A percentile compares a stretch with the other conserved stretches of the same genome.
phyloP scores from a whole-genome alignment of 2,113 vertebrate species.

The Meriones unguiculatus region DNA sequence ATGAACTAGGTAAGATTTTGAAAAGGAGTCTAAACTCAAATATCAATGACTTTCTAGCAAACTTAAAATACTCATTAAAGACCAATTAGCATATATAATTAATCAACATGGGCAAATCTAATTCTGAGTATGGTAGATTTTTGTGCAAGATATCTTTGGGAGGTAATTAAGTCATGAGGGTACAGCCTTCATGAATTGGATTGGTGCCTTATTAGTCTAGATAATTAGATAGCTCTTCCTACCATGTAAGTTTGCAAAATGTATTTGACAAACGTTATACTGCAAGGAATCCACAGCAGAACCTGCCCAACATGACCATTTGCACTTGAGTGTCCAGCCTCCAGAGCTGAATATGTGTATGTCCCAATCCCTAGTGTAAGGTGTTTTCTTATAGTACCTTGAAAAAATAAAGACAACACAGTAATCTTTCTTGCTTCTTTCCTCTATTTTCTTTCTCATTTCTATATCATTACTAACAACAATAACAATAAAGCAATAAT shows the following conservation, averaged over 20 bases:
- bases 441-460: too few species aligned
- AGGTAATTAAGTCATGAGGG: neutral
- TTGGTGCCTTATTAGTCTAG: neutral
- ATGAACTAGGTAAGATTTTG: neutral
- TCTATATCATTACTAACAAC: neutral
- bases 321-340: neutral
- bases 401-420: neutral
- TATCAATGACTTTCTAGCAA: neutral
- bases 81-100: neutral
- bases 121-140: neutral
- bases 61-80: neutral
- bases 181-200: neutral
- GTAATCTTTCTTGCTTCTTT: neutral
- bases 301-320: neutral
- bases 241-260: neutral
- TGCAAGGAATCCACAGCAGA: neutral
- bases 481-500: neutral
- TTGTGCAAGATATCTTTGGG: neutral
- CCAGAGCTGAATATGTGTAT: neutral
- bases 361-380: rapidly evolving
- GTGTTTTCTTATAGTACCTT: neutral
- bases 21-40: neutral
- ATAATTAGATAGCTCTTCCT: neutral
- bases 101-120: neutral
- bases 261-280: neutral